Evolutionary conservation across 2,888 invertebrate species (phyloP).

Genomic region (Actias luna): DNA sequence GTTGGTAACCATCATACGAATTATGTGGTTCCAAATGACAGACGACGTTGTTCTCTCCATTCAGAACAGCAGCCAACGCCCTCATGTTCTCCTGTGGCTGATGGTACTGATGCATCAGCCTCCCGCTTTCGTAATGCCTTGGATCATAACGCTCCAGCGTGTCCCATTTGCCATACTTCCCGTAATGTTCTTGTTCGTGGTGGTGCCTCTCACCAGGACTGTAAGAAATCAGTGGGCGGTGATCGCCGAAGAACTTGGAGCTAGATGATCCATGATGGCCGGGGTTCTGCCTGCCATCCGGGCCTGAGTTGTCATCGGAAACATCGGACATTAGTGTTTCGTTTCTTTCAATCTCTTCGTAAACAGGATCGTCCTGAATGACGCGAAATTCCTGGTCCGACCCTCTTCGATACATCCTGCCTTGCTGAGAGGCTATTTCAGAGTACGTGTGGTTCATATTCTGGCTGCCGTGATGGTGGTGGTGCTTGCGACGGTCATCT

Average conservation of each 20-base stretch:
- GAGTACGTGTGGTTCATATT: slow-evolving; percentile 89
- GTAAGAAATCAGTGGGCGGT: slow-evolving; percentile 90
- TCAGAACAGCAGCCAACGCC: slow-evolving; percentile 88
- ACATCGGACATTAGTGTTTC: slow-evolving; percentile 88
- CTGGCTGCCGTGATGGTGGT: slow-evolving; percentile 79
- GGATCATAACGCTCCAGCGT: slow-evolving; percentile 77
- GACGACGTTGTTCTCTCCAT: slow-evolving; percentile 92
- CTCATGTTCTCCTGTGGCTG: slow-evolving; percentile 81
- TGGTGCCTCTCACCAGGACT: slow-evolving; percentile 85
- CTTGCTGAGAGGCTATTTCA: slow-evolving; percentile 83
- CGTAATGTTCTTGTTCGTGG: slow-evolving; percentile 73
- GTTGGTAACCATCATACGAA: slow-evolving; percentile 73
- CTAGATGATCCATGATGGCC: slow-evolving; percentile 79
- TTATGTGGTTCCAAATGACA: slow-evolving; percentile 91
- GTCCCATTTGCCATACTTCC: slow-evolving; percentile 78
- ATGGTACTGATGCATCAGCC: slow-evolving; percentile 78
- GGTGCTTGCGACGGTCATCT: slow-evolving; percentile 71
- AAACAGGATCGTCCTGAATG: slow-evolving; percentile 88
- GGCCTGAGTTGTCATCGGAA: slow-evolving; percentile 86
- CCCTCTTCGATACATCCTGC: slow-evolving; percentile 74
- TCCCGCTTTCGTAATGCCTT: slow-evolving; percentile 74
- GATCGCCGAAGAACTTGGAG: slow-evolving; percentile 90
- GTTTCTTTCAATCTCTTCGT: slow-evolving; percentile 89
- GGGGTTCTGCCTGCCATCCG: slow-evolving; percentile 85
- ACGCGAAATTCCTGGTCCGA: slow-evolving; percentile 81